Percentiles rank a stretch among this genome's conserved stretches.
Evolutionary conservation across 2,113 vertebrate genomes (phyloP).

Genomic region (Lepisosteus oculatus): DNA sequence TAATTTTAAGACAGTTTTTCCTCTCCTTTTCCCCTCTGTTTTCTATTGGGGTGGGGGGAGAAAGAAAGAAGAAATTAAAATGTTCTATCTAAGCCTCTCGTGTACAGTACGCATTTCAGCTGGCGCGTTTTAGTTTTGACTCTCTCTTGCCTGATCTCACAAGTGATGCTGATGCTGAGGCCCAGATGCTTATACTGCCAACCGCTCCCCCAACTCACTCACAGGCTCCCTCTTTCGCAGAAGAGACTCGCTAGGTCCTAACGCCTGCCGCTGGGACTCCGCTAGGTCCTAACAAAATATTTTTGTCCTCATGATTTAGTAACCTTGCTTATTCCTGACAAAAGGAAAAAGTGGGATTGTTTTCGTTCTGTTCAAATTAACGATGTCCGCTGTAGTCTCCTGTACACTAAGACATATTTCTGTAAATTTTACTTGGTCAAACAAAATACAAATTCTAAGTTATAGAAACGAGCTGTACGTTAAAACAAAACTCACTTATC

Average conservation of each 20-base stretch:
- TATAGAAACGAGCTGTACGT: too few relatives aligned
- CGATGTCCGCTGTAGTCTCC: too few relatives aligned
- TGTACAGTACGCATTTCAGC: slow-evolving; percentile 1
- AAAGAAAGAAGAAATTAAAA: slow-evolving; percentile 14
- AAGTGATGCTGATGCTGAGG: slow-evolving; percentile 63
- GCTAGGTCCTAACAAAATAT: too few relatives aligned
- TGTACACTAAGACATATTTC: too few relatives aligned
- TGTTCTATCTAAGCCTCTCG: not conserved
- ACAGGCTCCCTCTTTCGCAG: slow-evolving; percentile 1
- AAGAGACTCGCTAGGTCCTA: slow-evolving; percentile 23
- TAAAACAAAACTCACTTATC: too few relatives aligned
- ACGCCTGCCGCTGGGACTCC: slow-evolving; percentile 3
- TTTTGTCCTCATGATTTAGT: too few relatives aligned
- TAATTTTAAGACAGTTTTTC: slow-evolving; percentile 22
- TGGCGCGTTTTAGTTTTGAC: slow-evolving; percentile 24
- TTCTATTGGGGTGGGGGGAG: not conserved
- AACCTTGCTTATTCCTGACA: too few relatives aligned
- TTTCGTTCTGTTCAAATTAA: too few relatives aligned
- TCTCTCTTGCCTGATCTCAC: slow-evolving; percentile 46
- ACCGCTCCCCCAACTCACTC: slow-evolving; percentile 32
- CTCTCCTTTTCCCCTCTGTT: slow-evolving; percentile 40
- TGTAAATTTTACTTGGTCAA: too few relatives aligned
- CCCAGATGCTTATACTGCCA: slow-evolving; percentile 27
- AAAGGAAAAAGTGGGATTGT: too few relatives aligned
- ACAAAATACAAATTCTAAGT: too few relatives aligned